Evolutionary conservation across 2,113 vertebrate genomes (phyloP).

Genomic region (Peromyscus leucopus): DNA sequence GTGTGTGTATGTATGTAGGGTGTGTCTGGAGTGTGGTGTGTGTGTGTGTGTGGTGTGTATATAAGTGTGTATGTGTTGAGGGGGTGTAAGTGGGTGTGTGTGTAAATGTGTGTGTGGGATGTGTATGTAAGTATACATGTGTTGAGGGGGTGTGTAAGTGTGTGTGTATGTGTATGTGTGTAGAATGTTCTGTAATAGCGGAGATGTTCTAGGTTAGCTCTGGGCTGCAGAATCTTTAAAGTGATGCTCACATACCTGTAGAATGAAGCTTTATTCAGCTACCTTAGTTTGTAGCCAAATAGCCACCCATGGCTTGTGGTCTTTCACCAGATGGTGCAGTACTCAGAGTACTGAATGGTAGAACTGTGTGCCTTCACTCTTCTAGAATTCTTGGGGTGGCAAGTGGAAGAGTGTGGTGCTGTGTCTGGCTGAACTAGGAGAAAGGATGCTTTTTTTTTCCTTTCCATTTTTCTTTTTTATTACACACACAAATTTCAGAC

Average conservation of each 20-base stretch:
- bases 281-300: background rate
- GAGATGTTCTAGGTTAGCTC: accelerated
- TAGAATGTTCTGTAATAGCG: accelerated
- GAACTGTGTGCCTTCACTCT: accelerated
- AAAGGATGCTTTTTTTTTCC: too few species aligned
- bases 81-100: too few species aligned
- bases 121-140: background rate
- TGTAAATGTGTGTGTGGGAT: too few species aligned
- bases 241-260: background rate
- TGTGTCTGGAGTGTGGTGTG: background rate
- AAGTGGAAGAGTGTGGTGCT: background rate
- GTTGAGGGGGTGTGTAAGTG: background rate
- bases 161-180: background rate
- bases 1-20: too few species aligned
- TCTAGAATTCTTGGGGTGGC: background rate
- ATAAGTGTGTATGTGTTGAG: background rate
- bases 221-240: background rate
- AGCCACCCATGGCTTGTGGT: background rate
- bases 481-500: background rate
- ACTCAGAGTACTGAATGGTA: accelerated
- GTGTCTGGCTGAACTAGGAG: background rate
- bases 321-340: accelerated
- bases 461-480: background rate
- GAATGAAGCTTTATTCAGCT: background rate
- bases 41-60: too few species aligned